Percentiles rank a stretch among this genome's conserved stretches.
Conservation (phyloP, 2,113 vertebrate species). For the Pelmatolapia mariae region DNA sequence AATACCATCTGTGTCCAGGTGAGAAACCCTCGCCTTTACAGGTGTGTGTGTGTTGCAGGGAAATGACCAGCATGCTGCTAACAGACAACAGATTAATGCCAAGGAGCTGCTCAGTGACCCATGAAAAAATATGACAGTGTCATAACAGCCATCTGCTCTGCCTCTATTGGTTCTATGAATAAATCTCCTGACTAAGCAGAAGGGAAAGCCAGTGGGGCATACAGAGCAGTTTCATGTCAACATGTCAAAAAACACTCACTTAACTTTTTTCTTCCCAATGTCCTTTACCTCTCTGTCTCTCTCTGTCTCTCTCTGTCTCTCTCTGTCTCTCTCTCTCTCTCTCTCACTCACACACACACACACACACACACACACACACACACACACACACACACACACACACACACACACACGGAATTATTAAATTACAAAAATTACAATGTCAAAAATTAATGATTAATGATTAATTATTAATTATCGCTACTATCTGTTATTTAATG, state of each 20-base stretch:
- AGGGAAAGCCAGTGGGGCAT: background rate
- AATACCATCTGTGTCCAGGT: conserved; percentile 54
- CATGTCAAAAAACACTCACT: background rate
- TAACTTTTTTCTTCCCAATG: background rate
- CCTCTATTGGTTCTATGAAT: conserved; percentile 30
- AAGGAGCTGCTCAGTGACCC: conserved; percentile 34
- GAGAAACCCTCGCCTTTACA: conserved; percentile 18
- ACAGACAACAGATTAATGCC: conserved; percentile 37
- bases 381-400: background rate
- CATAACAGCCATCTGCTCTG: conserved; percentile 53
- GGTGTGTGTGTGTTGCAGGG: conserved; percentile 11
- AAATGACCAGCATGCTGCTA: conserved; percentile 30
- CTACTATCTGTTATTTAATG: background rate
- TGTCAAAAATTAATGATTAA: background rate
- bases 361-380: background rate
- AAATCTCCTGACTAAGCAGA: conserved; percentile 37
- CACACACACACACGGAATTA: background rate
- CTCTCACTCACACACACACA: background rate
- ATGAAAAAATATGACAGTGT: conserved; percentile 41
- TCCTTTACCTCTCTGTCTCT: background rate
- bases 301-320: background rate
- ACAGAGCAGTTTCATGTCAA: background rate
- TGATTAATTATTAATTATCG: background rate
- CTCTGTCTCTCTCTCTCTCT: background rate
- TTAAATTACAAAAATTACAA: background rate